A percentile compares a stretch with the other conserved stretches of the same genome.
These are phyloP conservation scores for Nannospalax galili DNA, from an alignment of 2,113 vertebrate genomes.

Conservation along the genomic window DNA sequence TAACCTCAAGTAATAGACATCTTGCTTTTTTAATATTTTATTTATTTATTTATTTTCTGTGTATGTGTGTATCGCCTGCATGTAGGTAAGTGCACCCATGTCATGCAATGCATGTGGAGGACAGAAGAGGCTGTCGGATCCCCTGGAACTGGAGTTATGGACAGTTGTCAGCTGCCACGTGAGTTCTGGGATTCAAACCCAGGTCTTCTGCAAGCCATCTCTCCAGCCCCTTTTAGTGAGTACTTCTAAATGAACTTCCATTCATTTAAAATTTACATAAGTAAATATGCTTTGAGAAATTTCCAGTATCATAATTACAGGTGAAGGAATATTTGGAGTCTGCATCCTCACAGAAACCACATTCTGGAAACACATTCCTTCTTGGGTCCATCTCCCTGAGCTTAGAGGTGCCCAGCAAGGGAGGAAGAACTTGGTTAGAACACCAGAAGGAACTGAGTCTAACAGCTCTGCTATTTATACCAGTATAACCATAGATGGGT, in stretches of 20 bases:
- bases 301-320: background rate
- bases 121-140: too few relatives aligned
- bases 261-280: constrained; percentile 37
- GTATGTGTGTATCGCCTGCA: too few relatives aligned
- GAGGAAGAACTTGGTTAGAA: background rate
- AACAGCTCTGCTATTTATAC: background rate
- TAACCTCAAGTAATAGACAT: background rate
- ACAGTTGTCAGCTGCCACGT: too few relatives aligned
- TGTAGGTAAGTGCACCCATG: too few relatives aligned
- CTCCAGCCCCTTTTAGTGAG: background rate
- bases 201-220: too few relatives aligned
- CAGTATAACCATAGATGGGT: background rate
- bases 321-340: constrained; percentile 55
- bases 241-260: background rate
- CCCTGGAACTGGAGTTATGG: too few relatives aligned
- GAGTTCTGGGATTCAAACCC: too few relatives aligned
- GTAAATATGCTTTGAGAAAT: constrained; percentile 47
- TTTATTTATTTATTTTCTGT: too few relatives aligned
- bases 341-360: constrained; percentile 52
- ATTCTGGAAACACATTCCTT: background rate
- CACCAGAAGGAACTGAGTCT: background rate
- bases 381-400: background rate
- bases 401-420: background rate
- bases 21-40: too few relatives aligned
- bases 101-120: too few relatives aligned